These are phyloP conservation scores for Oscheius sp. DNA, from an alignment of 2,888 invertebrate genomes.

Conservation along the genomic window DNA sequence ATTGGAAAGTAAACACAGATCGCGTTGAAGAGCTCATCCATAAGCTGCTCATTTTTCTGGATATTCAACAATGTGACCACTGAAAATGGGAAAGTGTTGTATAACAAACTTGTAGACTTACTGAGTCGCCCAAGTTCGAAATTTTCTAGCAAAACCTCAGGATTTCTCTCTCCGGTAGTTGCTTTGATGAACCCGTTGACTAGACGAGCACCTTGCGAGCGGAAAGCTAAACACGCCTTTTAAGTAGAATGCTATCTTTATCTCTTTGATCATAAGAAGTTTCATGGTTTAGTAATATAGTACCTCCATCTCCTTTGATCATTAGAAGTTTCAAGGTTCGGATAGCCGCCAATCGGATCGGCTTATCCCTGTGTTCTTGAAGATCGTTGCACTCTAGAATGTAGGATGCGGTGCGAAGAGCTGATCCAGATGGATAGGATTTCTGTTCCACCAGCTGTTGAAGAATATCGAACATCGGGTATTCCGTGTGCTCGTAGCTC, in stretches of 20 bases:
- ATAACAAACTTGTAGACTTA: not conserved
- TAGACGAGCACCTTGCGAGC: no score
- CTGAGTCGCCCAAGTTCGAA: not conserved
- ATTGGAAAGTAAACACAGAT: constrained; percentile 10
- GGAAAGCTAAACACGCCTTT: no score
- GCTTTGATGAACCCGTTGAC: not conserved
- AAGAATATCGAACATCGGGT: constrained; percentile 8
- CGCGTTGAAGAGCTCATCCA: not conserved
- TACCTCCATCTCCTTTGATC: constrained; percentile 2
- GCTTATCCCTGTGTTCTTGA: constrained; percentile 1
- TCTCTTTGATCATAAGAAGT: no score
- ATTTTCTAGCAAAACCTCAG: constrained; percentile 1
- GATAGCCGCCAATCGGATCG: not conserved
- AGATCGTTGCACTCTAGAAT: constrained; percentile 9
- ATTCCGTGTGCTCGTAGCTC: constrained; percentile 3
- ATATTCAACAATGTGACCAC: not conserved
- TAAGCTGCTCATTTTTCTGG: no score
- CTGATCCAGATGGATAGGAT: not conserved
- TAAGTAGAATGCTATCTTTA: no score
- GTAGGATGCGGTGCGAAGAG: not conserved
- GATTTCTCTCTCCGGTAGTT: constrained; percentile 7
- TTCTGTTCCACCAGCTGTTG: not conserved
- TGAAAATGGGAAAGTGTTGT: not conserved
- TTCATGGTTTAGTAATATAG: no score
- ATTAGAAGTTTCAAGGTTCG: not conserved